phyloP scores from a whole-genome alignment of 2,888 invertebrate species.

The Pristionchus exspectatus region DNA sequence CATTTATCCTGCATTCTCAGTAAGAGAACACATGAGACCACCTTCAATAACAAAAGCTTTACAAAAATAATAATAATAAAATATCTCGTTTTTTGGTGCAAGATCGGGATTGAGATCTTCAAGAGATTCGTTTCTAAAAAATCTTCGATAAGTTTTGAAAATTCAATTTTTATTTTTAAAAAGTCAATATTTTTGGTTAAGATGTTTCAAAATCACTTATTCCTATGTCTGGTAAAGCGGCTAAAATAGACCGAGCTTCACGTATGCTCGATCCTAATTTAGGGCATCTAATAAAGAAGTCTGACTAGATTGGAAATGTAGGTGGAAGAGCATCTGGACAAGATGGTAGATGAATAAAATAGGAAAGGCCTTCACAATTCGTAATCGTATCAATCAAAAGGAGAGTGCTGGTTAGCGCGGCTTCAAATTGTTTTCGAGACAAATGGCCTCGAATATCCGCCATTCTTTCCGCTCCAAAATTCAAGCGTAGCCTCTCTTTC shows the following conservation, averaged over 20 bases:
- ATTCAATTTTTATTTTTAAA: too few relatives aligned
- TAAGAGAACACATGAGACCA: too few relatives aligned
- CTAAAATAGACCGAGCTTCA: background rate
- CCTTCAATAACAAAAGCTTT: too few relatives aligned
- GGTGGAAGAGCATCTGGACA: background rate
- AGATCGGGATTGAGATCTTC: too few relatives aligned
- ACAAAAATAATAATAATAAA: too few relatives aligned
- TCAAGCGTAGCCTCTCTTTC: slow-evolving; percentile 1
- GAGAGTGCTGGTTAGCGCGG: slow-evolving; percentile 6
- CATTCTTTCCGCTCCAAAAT: slow-evolving; percentile 6
- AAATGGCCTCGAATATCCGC: slow-evolving; percentile 30
- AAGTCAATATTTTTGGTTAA: too few relatives aligned
- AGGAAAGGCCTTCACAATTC: background rate
- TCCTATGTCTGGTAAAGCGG: too few relatives aligned
- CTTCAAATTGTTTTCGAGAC: slow-evolving; percentile 39
- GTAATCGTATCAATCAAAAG: slow-evolving; percentile 25
- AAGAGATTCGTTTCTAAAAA: too few relatives aligned
- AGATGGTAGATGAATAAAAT: background rate
- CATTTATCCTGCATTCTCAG: too few relatives aligned
- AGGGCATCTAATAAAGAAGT: background rate
- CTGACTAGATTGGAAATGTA: background rate
- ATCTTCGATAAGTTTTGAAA: too few relatives aligned
- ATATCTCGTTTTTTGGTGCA: too few relatives aligned
- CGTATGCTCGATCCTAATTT: background rate
- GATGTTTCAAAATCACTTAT: too few relatives aligned